These are phyloP conservation scores for Osmerus mordax DNA, from an alignment of 2,113 vertebrate species.

Conservation along the genomic window DNA sequence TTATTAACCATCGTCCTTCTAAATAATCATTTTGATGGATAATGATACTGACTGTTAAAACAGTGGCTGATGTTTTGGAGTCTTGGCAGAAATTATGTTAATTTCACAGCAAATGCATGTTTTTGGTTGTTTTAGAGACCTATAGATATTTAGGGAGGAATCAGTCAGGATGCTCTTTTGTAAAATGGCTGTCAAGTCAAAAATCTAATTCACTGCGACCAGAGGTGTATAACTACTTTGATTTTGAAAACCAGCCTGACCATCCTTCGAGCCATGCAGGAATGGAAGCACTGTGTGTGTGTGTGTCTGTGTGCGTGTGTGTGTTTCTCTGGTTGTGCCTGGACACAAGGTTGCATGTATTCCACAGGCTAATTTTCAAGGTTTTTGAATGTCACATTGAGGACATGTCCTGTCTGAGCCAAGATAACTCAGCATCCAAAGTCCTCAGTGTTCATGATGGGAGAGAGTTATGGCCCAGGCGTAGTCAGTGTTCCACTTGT, in stretches of 20 bases:
- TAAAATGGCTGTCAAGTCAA: no score
- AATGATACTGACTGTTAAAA: no score
- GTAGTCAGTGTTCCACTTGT: neutral
- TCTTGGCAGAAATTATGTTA: no score
- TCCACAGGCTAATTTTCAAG: neutral
- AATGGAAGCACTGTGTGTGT: neutral
- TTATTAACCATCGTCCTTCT: no score
- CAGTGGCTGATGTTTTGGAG: no score
- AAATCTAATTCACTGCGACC: neutral
- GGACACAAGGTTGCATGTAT: neutral
- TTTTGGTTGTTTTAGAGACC: no score
- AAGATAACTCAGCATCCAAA: conserved; percentile 43
- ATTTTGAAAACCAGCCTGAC: neutral
- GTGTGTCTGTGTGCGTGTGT: conserved; percentile 11
- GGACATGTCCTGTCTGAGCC: neutral
- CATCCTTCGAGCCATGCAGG: neutral
- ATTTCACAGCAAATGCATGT: no score
- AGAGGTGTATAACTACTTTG: neutral
- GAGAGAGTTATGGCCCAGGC: conserved; percentile 2
- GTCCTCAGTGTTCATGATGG: conserved; percentile 51
- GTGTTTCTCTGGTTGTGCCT: neutral
- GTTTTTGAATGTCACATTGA: conserved; percentile 22
- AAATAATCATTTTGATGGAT: no score
- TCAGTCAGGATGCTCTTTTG: no score
- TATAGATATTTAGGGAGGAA: no score